These are phyloP conservation scores for Apotomis capreana DNA, from an alignment of 2,888 invertebrate genomes.

Conservation along the genomic window DNA sequence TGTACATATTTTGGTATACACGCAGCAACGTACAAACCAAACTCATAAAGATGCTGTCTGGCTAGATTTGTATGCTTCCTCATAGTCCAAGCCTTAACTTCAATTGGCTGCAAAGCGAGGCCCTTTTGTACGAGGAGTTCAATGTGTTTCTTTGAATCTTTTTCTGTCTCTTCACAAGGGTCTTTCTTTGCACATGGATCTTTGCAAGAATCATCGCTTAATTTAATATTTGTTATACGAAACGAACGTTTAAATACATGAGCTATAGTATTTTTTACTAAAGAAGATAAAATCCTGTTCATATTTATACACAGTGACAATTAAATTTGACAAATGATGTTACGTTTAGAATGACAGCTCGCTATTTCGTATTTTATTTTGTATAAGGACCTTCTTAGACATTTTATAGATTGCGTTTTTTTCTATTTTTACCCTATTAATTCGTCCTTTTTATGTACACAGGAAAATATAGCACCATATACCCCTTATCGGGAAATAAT, in stretches of 20 bases:
- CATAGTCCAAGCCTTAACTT: constrained; percentile 57
- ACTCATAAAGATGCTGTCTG: constrained; percentile 70
- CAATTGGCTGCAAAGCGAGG: constrained; percentile 62
- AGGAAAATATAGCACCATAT: no score
- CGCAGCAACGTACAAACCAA: constrained; percentile 72
- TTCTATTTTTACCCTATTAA: no score
- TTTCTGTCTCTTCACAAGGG: not conserved
- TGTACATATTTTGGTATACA: constrained; percentile 76
- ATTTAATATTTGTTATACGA: constrained; percentile 11
- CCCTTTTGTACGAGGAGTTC: constrained; percentile 52
- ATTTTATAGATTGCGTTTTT: not conserved
- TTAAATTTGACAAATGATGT: constrained; percentile 2
- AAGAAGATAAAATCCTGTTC: constrained; percentile 30
- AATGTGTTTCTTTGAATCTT: constrained; percentile 41
- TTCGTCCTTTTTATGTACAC: no score
- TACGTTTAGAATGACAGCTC: not conserved
- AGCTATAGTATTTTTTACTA: constrained; percentile 27
- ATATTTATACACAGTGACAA: constrained; percentile 18
- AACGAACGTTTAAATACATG: constrained; percentile 31
- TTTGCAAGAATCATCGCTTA: not conserved
- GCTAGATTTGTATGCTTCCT: constrained; percentile 63
- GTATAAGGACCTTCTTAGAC: not conserved
- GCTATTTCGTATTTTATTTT: not conserved
- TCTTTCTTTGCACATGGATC: constrained; percentile 8
- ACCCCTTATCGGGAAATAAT: no score